Base-by-base conservation (phyloP, 2,797 vertebrate genomes). In the Chloroceryle inda region DNA sequence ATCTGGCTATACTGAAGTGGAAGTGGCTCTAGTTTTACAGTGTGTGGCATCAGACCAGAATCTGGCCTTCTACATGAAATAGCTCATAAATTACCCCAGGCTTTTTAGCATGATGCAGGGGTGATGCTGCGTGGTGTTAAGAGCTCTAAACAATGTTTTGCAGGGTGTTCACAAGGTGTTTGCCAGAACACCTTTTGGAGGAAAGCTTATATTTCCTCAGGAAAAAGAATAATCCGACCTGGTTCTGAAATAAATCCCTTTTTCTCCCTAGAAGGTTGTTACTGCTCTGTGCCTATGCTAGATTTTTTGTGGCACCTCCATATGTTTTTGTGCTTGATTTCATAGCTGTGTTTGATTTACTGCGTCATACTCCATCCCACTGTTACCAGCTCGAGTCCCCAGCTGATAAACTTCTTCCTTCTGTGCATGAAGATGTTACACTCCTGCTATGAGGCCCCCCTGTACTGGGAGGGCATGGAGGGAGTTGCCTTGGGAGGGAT, bases 11-110 rank as follows among this genome's bases (percentile, higher is more conserved):
- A 45, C 26, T 80, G 87, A 64, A 50, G 68, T 91, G 68, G 18
- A 88, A 75, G 53, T 56, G 53, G 53, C 7, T 56, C 55, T 73
- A 45, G 50, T 86, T 92, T 68, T 82, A 76, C 49, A 56, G 62
- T 0, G 0, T 52, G 21, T 62, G 40, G 56, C 4, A 0, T n/a
- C 50, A 78, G 92, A 88, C 72, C 85, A 75, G 78, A 79, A 67
- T 69, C 82, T 80, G 83, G 56, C 73, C 80, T 81, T 61, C 18
- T 55, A 47, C 0, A 1, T 38, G 67, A 69, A 78, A 80, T 55
- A 89, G n/a, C 45, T 81, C 59, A 71, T 85, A 73, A 89, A 89
- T 94, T 90, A 92, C 45, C 61, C 10, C 24, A 68, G 74, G 56
- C 49, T 80, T 81, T 94, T 83, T 75, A 88, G 47, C 50, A 44